Conservation (phyloP, 2,797 vertebrate genomes). For the Enoplosus armatus region DNA sequence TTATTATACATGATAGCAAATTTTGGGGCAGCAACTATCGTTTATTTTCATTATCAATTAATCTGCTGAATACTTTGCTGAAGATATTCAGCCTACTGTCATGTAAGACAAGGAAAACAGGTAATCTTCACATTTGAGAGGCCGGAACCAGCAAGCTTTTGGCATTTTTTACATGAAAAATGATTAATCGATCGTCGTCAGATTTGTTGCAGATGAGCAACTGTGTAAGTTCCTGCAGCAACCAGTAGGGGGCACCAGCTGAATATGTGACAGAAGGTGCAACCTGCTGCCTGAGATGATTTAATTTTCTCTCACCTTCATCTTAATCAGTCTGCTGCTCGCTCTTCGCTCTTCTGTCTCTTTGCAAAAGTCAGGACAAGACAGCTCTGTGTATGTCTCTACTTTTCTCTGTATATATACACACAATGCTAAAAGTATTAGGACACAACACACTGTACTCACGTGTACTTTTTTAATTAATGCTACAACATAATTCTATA, state of each 20-base stretch:
- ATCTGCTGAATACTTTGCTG: neutral
- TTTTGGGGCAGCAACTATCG: too few species aligned
- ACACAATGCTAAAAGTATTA: too few species aligned
- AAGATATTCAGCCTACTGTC: neutral
- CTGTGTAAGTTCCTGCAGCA: neutral
- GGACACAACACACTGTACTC: neutral
- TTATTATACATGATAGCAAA: neutral
- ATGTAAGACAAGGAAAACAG: neutral
- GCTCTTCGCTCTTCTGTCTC: neutral
- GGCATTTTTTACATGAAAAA: neutral
- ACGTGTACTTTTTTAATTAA: neutral
- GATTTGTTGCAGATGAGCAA: too few species aligned
- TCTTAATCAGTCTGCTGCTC: neutral
- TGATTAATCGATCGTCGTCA: too few species aligned
- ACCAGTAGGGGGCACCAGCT: constrained; percentile 36
- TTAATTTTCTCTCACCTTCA: neutral
- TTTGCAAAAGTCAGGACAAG: neutral
- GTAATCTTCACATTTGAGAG: neutral
- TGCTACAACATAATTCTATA: neutral
- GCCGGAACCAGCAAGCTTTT: neutral
- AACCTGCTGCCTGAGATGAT: neutral
- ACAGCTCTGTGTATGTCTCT: neutral
- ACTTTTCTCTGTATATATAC: neutral
- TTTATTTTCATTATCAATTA: neutral
- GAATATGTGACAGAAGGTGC: fast-evolving